phyloP scores from a whole-genome alignment of 2,888 invertebrate species.

The Oxyscelio sp. region DNA sequence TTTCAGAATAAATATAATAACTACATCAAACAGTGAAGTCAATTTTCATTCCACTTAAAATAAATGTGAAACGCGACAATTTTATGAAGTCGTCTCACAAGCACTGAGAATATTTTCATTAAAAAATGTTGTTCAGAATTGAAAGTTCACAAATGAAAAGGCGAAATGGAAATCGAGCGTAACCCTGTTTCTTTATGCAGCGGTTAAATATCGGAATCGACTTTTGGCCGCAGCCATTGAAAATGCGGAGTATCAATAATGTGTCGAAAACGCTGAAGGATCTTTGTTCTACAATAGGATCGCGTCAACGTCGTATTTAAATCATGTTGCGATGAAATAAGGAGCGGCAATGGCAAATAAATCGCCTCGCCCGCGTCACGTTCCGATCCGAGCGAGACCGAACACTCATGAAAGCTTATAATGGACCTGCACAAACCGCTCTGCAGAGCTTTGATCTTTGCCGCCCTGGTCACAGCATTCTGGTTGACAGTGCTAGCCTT shows the following conservation, averaged over 20 bases:
- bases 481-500: conserved; percentile 81
- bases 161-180: conserved; percentile 16
- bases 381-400: conserved; percentile 85
- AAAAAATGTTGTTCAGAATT: too few relatives aligned
- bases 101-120: too few relatives aligned
- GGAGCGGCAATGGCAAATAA: conserved; percentile 88
- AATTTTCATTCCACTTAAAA: too few relatives aligned
- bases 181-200: conserved; percentile 23
- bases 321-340: conserved; percentile 88
- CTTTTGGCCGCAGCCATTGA: conserved; percentile 28
- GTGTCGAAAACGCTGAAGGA: conserved; percentile 53
- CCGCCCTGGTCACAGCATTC: conserved; percentile 82
- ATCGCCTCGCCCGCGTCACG: conserved; percentile 88
- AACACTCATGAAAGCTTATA: conserved; percentile 86
- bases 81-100: background rate
- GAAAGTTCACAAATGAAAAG: conserved; percentile 27
- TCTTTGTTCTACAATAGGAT: conserved; percentile 59
- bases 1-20: too few relatives aligned
- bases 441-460: conserved; percentile 85
- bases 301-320: conserved; percentile 71
- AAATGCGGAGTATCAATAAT: conserved; percentile 45
- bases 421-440: conserved; percentile 86
- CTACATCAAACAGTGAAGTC: too few relatives aligned
- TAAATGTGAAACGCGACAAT: too few relatives aligned
- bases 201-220: conserved; percentile 37